These are phyloP conservation scores for Mythimna pallens DNA, from an alignment of 2,888 invertebrate species.

Conservation along the genomic window DNA sequence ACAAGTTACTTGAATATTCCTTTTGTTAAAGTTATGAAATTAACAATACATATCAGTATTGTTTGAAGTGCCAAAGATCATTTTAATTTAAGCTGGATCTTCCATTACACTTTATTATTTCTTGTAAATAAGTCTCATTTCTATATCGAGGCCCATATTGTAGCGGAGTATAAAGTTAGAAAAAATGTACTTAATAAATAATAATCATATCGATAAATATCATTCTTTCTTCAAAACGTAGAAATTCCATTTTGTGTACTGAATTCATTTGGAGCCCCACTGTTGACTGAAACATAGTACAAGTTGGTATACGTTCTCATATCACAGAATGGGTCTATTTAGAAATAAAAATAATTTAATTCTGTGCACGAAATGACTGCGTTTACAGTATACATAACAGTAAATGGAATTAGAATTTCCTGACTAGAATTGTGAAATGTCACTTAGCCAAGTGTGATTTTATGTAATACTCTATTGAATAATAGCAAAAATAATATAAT, in stretches of 20 bases:
- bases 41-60: conserved; percentile 54
- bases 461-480: conserved; percentile 13
- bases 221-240: conserved; percentile 52
- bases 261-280: conserved; percentile 20
- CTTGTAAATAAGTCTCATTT: conserved; percentile 32
- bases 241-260: conserved; percentile 48
- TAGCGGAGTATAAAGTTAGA: conserved; percentile 36
- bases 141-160: conserved; percentile 36
- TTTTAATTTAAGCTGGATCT: conserved; percentile 5
- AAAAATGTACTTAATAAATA: conserved; percentile 38
- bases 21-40: conserved; percentile 8
- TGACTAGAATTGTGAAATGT: conserved; percentile 15
- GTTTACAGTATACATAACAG: conserved; percentile 34
- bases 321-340: conserved; percentile 64
- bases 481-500: background rate
- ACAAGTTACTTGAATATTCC: background rate
- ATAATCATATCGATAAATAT: conserved; percentile 63
- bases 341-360: conserved; percentile 33
- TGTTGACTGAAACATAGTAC: conserved; percentile 68
- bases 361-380: conserved; percentile 52
- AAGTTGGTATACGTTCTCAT: conserved; percentile 71
- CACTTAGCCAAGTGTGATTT: conserved; percentile 12
- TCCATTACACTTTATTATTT: background rate
- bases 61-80: conserved; percentile 57
- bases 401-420: conserved; percentile 48